Conservation (phyloP, 30 jellyfish, hydroid and myxozoan species). For the Cassiopea andromeda region DNA sequence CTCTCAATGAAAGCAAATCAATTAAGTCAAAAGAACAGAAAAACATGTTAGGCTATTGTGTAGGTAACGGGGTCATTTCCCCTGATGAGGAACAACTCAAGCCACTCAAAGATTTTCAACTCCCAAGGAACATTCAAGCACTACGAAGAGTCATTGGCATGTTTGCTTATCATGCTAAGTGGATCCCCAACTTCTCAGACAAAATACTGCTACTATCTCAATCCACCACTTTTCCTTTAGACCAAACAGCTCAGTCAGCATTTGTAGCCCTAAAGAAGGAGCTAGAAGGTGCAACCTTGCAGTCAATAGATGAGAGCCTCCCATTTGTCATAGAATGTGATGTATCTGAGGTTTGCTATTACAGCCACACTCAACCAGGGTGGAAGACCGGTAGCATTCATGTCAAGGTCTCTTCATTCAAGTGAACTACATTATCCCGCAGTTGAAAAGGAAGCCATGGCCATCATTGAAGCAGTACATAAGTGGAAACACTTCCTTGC, state of each 20-base stretch:
- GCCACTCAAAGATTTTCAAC: conserved; percentile 60
- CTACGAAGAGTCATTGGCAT: conserved; percentile 37
- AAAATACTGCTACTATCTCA: conserved; percentile 35
- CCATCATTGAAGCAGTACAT: too few relatives aligned
- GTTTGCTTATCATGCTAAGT: conserved; percentile 45
- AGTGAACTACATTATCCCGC: too few relatives aligned
- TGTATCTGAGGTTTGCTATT: too few relatives aligned
- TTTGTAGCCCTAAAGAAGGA: conserved; percentile 11
- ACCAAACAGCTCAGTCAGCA: conserved; percentile 28
- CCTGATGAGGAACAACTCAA: conserved; percentile 65
- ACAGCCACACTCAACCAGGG: too few relatives aligned
- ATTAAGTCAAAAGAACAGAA: background rate
- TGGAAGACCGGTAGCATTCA: too few relatives aligned
- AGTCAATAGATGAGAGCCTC: background rate
- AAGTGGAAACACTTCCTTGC: too few relatives aligned
- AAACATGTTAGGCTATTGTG: conserved; percentile 14
- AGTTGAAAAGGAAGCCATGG: too few relatives aligned
- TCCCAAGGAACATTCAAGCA: conserved; percentile 20
- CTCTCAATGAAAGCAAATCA: conserved; percentile 22
- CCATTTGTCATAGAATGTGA: background rate
- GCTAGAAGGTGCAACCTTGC: background rate
- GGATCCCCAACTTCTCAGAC: conserved; percentile 38
- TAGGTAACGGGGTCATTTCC: conserved; percentile 2
- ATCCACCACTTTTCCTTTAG: too few relatives aligned
- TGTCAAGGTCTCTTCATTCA: too few relatives aligned